Base-by-base conservation (phyloP, 2,113 vertebrate species). In the Myxocyprinus asiaticus region DNA sequence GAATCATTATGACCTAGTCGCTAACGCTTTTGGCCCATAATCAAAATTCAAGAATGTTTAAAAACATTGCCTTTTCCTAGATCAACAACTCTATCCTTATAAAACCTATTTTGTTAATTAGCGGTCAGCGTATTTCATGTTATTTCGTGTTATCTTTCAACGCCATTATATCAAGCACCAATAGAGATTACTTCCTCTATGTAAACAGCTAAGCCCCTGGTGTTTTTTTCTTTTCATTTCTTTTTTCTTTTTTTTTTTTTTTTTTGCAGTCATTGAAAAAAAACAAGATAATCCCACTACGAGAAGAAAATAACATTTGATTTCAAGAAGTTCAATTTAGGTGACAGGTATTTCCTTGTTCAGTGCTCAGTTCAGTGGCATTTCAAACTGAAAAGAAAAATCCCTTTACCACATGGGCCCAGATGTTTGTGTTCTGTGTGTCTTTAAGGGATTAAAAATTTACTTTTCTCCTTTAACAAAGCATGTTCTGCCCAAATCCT, bases 101-200 rank as follows among this genome's bases (percentile, higher is more conserved):
- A 61, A 81, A 71, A 33, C 22, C 43, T 72, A 66, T 17, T 12
- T n/a, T 45, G 58, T 65, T 62, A 80, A 80, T 68, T n/a, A 77
- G 48, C 15, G 7, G 74, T 81, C 71, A 75, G 78, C 72, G 80
- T 81, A 77, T 82, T 82, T 50, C 65, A 79, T 65, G 17, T 77
- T 65, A 42, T 61, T 10, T n/a, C 67, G 14, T 47, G 17, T 87
- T 82, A 89, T 87, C 82, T 77, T 42, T 77, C 83, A 73, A 87
- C 63, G 53, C 64, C 33, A 65, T 74, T 42, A 17, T 22, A 80
- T 84, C 12, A 86, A 82, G 66, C 81, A 69, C 78, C 75, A 71
- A 79, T 61, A 77, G 48, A 80, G 85, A 84, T 89, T 88, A 84
- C 70, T 74, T 82, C 62, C 33, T 76, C 33, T 76, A 55, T 58